Evolutionary conservation across 2,888 invertebrate species (phyloP).

Genomic region (Chrysina gloriosa): DNA sequence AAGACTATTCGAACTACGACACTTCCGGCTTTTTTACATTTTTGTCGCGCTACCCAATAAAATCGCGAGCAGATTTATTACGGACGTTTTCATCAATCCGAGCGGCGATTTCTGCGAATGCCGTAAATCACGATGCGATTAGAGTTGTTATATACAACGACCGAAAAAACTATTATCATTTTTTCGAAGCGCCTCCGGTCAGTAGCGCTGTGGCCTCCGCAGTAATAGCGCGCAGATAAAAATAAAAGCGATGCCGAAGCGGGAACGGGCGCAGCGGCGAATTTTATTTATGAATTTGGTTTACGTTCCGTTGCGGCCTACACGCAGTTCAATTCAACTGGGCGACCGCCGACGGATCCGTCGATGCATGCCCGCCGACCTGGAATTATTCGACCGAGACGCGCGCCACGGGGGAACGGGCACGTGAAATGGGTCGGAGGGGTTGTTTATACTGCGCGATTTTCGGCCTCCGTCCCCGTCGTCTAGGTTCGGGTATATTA

Average conservation of each 20-base stretch:
- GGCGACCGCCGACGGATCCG: slow-evolving; percentile 17
- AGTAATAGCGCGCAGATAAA: not conserved
- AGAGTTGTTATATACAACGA: not conserved
- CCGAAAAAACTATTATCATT: slow-evolving; percentile 20
- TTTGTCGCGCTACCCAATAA: not conserved
- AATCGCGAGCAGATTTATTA: slow-evolving; percentile 1
- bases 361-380: slow-evolving; percentile 24
- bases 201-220: not conserved
- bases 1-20: not conserved
- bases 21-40: not conserved
- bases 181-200: not conserved
- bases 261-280: not conserved
- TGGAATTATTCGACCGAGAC: slow-evolving; percentile 32
- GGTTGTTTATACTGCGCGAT: not conserved
- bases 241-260: not conserved
- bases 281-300: slow-evolving; percentile 37
- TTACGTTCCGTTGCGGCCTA: slow-evolving; percentile 10
- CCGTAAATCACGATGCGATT: slow-evolving; percentile 6
- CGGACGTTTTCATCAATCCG: not conserved
- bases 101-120: not conserved
- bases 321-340: slow-evolving; percentile 2
- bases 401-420: not conserved
- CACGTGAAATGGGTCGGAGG: slow-evolving; percentile 22
- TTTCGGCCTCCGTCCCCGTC: too few species aligned
- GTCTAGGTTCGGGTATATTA: too few species aligned